Evolutionary conservation across 2,888 invertebrate species (phyloP).

Genomic region (Melanotus villosus): DNA sequence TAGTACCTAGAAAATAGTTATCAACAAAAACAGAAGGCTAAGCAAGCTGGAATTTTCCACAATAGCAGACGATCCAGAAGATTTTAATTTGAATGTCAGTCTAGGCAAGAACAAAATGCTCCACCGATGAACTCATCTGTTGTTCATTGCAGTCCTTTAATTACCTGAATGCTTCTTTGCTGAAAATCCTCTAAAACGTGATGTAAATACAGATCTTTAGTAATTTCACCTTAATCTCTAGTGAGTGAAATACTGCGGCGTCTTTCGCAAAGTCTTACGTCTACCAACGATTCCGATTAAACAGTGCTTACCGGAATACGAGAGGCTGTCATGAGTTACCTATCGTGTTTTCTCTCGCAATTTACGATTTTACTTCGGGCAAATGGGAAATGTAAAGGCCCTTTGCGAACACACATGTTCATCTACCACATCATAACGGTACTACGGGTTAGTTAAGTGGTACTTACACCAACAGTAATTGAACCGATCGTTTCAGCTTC

Average conservation of each 20-base stretch:
- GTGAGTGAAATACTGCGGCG: slow-evolving; percentile 22
- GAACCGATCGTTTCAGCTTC: too few relatives aligned
- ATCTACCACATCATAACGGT: neutral
- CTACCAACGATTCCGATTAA: slow-evolving; percentile 15
- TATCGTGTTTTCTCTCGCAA: slow-evolving; percentile 14
- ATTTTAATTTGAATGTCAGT: too few relatives aligned
- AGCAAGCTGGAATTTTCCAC: too few relatives aligned
- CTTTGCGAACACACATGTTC: neutral
- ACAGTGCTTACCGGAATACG: slow-evolving; percentile 5
- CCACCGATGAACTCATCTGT: neutral
- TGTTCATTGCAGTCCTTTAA: slow-evolving; percentile 24
- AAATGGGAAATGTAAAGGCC: slow-evolving; percentile 1
- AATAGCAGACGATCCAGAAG: too few relatives aligned
- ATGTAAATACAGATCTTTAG: slow-evolving; percentile 36
- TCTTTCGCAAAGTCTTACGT: slow-evolving; percentile 7
- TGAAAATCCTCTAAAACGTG: slow-evolving; percentile 29
- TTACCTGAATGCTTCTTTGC: slow-evolving; percentile 16
- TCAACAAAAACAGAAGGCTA: too few relatives aligned
- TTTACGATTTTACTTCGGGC: slow-evolving; percentile 8
- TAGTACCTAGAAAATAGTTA: too few relatives aligned
- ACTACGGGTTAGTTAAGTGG: neutral
- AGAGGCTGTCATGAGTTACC: slow-evolving; percentile 11
- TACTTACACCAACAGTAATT: too few relatives aligned
- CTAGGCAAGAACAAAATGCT: neutral
- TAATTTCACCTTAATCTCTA: slow-evolving; percentile 34